Base-by-base conservation (phyloP, 2,113 vertebrate species). In the Chaenocephalus aceratus region DNA sequence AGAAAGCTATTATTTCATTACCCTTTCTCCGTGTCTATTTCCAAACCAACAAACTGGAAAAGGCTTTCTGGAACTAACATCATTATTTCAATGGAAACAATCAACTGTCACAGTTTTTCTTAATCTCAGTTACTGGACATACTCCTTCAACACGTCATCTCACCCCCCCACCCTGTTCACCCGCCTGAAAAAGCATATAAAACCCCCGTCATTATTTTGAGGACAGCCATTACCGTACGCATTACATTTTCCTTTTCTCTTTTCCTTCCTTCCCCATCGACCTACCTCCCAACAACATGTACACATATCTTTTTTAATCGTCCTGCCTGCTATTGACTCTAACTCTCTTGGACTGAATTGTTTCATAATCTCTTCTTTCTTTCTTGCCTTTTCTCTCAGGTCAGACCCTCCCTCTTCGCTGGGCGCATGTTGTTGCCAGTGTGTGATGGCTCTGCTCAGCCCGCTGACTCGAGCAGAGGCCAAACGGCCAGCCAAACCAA, bases 401-500 rank as follows among this genome's bases (percentile, higher is more conserved):
- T 75, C 66, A 76, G 79, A 79, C 60, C 75, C 68, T 85, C 64
- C 48, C 52, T 85, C 44, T 75, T 46, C 56, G 82, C 83, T 84
- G 73, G 74, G 64, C 10, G 30, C 72, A 57, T 54, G 7, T 56
- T 59, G 80, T 68, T 87, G 88, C 79, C 86, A 88, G 82, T 82
- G 73, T 65, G 79, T 56, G 84, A 87, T 80, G 86, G 76, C 75
- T 83, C 36, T 83, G 81, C 76, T 83, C 76, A 84, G 82, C 85
- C 79, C 63, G 82, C 86, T 83, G 86, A 91, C 80, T 91, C 80
- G 84, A 84, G 83, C 66, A 77, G 59, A 88, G 85, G 82, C 68
- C 69, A 77, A 86, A 71, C 84, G 84, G 82, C 82, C 82, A 70
- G 89, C 88, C 86, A 91, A 91, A 92, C 90, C 90, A 92, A 90